These are phyloP conservation scores for Pampusana beccarii DNA, from an alignment of 2,113 vertebrate species.

Conservation along the genomic window DNA sequence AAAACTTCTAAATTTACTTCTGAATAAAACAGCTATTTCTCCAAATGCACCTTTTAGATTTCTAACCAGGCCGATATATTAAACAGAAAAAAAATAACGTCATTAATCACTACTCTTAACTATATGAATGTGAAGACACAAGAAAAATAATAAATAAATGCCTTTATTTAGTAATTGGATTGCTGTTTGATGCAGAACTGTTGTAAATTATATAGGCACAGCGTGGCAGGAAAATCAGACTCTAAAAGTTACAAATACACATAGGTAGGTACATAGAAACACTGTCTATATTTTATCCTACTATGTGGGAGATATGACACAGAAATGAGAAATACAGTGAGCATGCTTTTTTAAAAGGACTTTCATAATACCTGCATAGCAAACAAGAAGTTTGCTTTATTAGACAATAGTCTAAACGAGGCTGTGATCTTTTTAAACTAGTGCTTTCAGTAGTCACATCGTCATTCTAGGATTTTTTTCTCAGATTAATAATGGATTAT, in stretches of 20 bases:
- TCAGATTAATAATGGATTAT: background rate
- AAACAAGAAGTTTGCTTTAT: too few relatives aligned
- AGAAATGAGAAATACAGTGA: rapidly evolving
- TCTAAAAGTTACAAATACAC: background rate
- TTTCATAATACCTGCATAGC: background rate
- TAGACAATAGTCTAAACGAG: background rate
- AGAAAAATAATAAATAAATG: background rate
- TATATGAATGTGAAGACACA: background rate
- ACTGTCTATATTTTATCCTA: background rate
- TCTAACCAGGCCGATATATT: background rate
- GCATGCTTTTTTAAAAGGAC: background rate
- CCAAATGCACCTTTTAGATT: background rate
- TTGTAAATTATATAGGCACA: background rate
- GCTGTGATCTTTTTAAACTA: background rate
- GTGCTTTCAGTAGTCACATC: background rate
- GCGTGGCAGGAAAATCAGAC: rapidly evolving
- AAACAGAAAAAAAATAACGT: background rate
- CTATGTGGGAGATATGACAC: background rate
- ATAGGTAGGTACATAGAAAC: background rate
- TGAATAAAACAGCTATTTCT: background rate
- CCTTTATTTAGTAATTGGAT: background rate
- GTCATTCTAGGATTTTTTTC: background rate
- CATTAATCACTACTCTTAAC: background rate
- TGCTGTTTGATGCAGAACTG: background rate
- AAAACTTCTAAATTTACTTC: background rate